Evolutionary conservation across 2,113 vertebrate species (phyloP), one percentile per base, ranked within the genome.

Genomic region (Siniperca chuatsi): DNA sequence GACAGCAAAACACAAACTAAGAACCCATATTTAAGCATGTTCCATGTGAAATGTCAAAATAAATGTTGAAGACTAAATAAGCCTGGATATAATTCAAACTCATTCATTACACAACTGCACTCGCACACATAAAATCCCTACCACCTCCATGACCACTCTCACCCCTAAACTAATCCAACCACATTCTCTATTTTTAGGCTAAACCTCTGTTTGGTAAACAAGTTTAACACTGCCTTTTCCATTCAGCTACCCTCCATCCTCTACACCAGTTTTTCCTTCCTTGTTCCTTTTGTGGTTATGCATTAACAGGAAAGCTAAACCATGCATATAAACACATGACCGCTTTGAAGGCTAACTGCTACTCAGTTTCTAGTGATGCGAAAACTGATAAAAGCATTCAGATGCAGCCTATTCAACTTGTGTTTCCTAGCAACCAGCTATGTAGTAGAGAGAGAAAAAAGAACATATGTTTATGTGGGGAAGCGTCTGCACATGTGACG

Each of bases 261-360:
- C 9, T 35, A 20, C 44, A 54, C 21, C 37, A 35, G 37, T 44
- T 52, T 57, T 48, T 20, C 13, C 44, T 2, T 3, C 25, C 33
- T 57, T 61, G 23, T 55, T 18, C 6, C 40, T 42, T 60, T 18
- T 68, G 48, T 50, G 64, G 76, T 92, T 90, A 90, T 75, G 50
- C 90, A 93, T 92, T 86, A 86, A 90, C 84, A 87, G 71, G 72
- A 70, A 84, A 12, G 68, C 64, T 87, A 85, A 87, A 21, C 81
- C 72, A 75, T 71, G 89, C 84, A 83, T 76, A 37, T 0, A 70
- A 82, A 82, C 55, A 48, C 62, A 48, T 4, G 61, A 4, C 55
- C 1, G 4, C 37, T 77, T 65, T 42, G 54, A 76, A 74, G 66
- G 71, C 65, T 50, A 74, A 84, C 61, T 44, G 58, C 37, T 71